Base-by-base conservation (phyloP, 2,113 vertebrate species). In the Cyanoderma ruficeps region DNA sequence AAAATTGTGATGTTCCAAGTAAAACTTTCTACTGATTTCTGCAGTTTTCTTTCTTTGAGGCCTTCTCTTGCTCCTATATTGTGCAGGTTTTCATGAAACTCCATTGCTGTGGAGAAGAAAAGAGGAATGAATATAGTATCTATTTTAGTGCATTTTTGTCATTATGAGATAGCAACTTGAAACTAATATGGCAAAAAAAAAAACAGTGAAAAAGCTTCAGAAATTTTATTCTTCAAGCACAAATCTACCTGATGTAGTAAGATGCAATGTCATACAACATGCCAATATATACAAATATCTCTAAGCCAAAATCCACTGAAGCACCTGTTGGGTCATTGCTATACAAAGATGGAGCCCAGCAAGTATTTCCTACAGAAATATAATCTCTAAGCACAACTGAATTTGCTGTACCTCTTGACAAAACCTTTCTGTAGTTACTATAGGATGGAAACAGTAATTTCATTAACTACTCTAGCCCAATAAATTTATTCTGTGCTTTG, bases 1-100 rank as follows among this genome's bases (percentile, higher is more conserved):
- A 99, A 96, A 91, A 99, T 99, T 63, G 99, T 99, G 94, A 99
- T 99, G 94, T 99, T 99, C 99, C 99, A 99, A 0, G 99, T 99
- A 94, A 99, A 99, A 97, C 98, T 99, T 98, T 99, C 99, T 92
- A 99, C 98, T 0, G 99, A 99, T 94, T 99, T 99, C 60, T 99
- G 98, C 52, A 99, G 98, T 94, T 99, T 99, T 87, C 99, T 97
- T 70, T 99, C 99, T 97, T 99, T 99, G 88, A 99, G 78, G 6
- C 99, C 99, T 94, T 99, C 99, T 97, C 98, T 99, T 95, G 98
- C 95, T 19, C 99, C 99, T 94, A 99, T 97, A 92, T 98, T 98
- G 28, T 99, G 98, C 87, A 99, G 97, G 93, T 99, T 99, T 97
- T 99, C 98, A 46, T 99, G 99, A 96, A 99, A 99, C 70, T 99